phyloP scores from a whole-genome alignment of 2,888 invertebrate species.

The Nephrotoma appendiculata region DNA sequence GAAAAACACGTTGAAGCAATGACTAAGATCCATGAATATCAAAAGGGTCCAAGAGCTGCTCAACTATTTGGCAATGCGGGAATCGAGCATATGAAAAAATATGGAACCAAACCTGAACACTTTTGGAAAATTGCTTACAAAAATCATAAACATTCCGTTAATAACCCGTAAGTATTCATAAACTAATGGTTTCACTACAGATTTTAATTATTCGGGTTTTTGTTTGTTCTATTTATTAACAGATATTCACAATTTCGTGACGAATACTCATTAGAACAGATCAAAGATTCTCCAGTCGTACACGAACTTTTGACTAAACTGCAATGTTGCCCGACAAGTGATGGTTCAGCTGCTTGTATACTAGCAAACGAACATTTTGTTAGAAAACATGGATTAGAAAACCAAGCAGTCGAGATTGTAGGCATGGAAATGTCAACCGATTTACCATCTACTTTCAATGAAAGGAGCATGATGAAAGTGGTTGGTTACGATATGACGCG shows the following conservation, averaged over 20 bases:
- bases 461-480: conserved; percentile 27
- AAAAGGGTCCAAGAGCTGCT: conserved; percentile 73
- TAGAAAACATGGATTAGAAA: conserved; percentile 60
- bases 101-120: conserved; percentile 87
- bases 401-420: conserved; percentile 88
- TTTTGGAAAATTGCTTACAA: conserved; percentile 86
- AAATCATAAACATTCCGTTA: conserved; percentile 92
- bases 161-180: conserved; percentile 94
- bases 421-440: conserved; percentile 97
- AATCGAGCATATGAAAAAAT: conserved; percentile 65
- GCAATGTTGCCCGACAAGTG: conserved; percentile 97
- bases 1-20: conserved; percentile 69
- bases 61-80: conserved; percentile 95
- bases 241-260: conserved; percentile 87
- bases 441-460: conserved; percentile 66
- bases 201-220: conserved; percentile 3
- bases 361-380: conserved; percentile 88
- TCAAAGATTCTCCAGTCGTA: conserved; percentile 73
- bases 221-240: conserved; percentile 10
- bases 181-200: conserved; percentile 35
- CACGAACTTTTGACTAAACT: conserved; percentile 88
- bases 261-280: conserved; percentile 81
- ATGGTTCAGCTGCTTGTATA: conserved; percentile 89
- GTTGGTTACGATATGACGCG: conserved; percentile 92
- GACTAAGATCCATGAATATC: conserved; percentile 67